Conservation (phyloP, 2,113 vertebrate genomes). For the Zapus hudsonius region DNA sequence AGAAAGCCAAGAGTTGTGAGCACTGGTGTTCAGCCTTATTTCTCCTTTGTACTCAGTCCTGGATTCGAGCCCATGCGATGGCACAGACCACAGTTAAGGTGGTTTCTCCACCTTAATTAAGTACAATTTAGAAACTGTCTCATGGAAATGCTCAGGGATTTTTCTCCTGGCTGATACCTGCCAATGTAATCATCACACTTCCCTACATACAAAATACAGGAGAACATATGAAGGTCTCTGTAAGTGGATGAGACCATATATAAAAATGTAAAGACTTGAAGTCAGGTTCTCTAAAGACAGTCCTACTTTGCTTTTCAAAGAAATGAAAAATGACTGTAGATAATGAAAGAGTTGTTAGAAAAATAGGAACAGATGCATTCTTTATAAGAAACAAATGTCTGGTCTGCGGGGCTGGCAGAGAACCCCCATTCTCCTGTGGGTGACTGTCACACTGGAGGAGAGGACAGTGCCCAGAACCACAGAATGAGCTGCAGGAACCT, state of each 20-base stretch:
- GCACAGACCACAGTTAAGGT: too few relatives aligned
- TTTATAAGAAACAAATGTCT: not conserved
- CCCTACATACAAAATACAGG: not conserved
- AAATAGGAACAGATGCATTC: not conserved
- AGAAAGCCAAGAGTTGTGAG: too few relatives aligned
- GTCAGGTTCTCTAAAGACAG: not conserved
- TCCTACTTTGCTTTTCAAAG: conserved; percentile 15
- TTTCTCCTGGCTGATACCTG: too few relatives aligned
- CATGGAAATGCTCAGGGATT: too few relatives aligned
- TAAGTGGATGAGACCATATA: not conserved
- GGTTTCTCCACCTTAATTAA: too few relatives aligned
- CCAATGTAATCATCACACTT: too few relatives aligned
- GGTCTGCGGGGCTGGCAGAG: not conserved
- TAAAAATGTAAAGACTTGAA: not conserved
- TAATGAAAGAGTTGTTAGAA: not conserved
- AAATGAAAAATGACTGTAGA: not conserved
- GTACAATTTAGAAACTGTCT: too few relatives aligned
- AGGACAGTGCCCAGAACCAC: not conserved
- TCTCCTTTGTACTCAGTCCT: too few relatives aligned
- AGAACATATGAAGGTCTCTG: not conserved
- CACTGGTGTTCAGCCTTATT: too few relatives aligned
- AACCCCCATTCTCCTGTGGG: not conserved
- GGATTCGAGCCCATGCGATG: too few relatives aligned
- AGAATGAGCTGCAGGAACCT: not conserved
- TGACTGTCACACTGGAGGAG: not conserved